Evolutionary conservation across 2,888 invertebrate species (phyloP), one percentile per base, ranked within the genome.

Genomic region (Amiota mariae): DNA sequence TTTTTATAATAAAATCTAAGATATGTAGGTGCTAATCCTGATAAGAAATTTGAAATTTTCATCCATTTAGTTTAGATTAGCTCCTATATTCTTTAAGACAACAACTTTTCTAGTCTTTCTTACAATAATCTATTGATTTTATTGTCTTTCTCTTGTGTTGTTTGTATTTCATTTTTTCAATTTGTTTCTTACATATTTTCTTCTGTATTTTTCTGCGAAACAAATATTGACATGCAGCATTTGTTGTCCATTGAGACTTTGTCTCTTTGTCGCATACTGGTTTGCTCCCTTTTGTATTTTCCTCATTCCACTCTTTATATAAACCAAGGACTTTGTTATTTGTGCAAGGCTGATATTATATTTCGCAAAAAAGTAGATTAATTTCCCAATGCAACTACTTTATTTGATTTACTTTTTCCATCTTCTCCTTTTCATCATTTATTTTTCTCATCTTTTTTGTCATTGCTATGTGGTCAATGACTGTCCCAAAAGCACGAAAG

Each of bases 151-250:
- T 24, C 24, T 24, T n/a, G n/a, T 36, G 36, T 36, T n/a, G n/a
- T 36, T 36, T 36, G 36, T 36, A 36, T 36, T 36, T 6, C 2
- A 36, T 36, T 36, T 6, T 36, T 36, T 6, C 3, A 6, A 4
- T 36, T 36, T 36, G 0, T 36, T 6, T 36, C 36, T 24, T 3
- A 24, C 2, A 36, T 4, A 1, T 36, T 36, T 36, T 36, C 8
- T 36, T 6, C 6, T 36, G 6, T 24, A 2, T 24, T 24, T 3
- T 24, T 82, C 85, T 82, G 82, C 81, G 78, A 84, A 84, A 80
- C 82, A 85, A 84, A 84, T 84, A 84, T 84, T 84, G 85, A 85
- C 83, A 85, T 75, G 76, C 67, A 51, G 20, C n/a, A n/a, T 11
- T 47, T n/a, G 51, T 67, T 24, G 12, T 67, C 67, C 51, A 67